Conservation (phyloP, 2,113 vertebrate species). For the Agelaius phoeniceus region DNA sequence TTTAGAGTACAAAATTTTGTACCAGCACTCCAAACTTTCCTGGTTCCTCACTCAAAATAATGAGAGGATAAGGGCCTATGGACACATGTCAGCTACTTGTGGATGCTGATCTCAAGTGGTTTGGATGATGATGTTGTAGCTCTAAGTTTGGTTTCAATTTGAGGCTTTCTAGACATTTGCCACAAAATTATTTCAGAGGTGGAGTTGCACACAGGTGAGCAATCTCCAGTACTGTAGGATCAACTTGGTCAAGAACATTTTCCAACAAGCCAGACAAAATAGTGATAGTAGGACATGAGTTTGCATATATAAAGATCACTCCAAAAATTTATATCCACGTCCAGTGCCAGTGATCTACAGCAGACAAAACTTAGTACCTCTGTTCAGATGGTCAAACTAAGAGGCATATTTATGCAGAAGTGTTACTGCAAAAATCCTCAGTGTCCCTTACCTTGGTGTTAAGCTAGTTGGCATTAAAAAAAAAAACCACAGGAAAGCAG, state of each 20-base stretch:
- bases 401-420: neutral
- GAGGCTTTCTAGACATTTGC: neutral
- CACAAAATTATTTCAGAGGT: neutral
- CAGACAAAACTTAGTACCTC: neutral
- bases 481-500: neutral
- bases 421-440: neutral
- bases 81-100: neutral
- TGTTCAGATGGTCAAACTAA: neutral
- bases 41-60: neutral
- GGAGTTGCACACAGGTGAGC: neutral
- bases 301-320: neutral
- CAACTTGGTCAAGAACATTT: neutral
- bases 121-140: neutral
- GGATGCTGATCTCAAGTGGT: accelerated
- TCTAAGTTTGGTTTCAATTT: neutral
- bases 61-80: neutral
- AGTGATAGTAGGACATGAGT: neutral
- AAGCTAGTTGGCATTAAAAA: neutral
- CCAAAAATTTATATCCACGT: neutral
- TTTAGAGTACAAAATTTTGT: neutral
- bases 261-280: neutral
- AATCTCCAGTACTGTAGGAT: neutral
- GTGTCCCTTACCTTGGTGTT: neutral
- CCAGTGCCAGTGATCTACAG: neutral
- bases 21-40: neutral